Base-by-base conservation (phyloP, 2,113 vertebrate species). In the Nibea coibor region DNA sequence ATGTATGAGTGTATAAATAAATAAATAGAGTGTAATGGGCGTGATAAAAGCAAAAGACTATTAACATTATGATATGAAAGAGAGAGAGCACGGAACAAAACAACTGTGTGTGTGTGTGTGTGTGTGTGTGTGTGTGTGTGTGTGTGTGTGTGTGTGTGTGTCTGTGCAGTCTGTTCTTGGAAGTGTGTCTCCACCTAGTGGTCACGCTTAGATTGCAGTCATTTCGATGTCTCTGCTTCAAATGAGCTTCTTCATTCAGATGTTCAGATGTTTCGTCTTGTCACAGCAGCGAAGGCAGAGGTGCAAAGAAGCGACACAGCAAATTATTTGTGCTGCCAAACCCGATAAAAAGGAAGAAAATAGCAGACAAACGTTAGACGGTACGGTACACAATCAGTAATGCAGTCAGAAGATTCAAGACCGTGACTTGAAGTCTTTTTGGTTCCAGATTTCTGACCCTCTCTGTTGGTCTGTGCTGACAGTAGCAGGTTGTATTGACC, bases 161-260 rank as follows among this genome's bases (percentile, higher is more conserved):
- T 5, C 5, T 20, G 1, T 20, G 1, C 50, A 43, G 35, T 35
- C 35, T 77, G 39, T 85, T 88, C 59, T 15, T 80, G 58, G 63
- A 69, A 72, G n/a, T 75, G 62, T 92, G 86, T 87, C 83, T 15
- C 92, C 92, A 72, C 75, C 93, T 92, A 80, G 91, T 90, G 92
- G 24, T 45, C 22, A 14, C 4, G 0, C 3, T 54, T 0, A 63
- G 22, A n/a, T 11, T 35, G 15, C 7, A 17, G 15, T 14, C 5
- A 2, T 63, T 31, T 31, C 58, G 39, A 15, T 22, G 42, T 10
- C 2, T 43, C 45, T 45, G 3, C 39, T 16, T 39, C 20, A 14
- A 43, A 63, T 8, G 6, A 15, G 42, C 2, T 7, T 17, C 39
- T 50, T 22, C 56, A n/a, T 2, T 19, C 51, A 56, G 14, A 19